Evolutionary conservation across 2,888 invertebrate species (phyloP).

Genomic region (Empis livida): DNA sequence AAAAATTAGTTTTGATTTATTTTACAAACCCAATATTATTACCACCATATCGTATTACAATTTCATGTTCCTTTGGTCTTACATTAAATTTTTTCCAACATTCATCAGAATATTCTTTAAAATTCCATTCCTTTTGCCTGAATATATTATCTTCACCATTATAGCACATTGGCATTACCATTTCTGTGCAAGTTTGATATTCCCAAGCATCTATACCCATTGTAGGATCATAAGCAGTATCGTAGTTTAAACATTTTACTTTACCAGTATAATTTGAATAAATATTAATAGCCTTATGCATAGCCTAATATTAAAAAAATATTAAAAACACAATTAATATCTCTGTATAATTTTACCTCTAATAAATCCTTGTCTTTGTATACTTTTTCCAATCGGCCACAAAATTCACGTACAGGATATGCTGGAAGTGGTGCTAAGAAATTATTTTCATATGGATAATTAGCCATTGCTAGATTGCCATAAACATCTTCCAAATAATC

Average conservation of each 20-base stretch:
- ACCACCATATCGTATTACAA: conserved; percentile 70
- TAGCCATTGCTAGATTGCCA: conserved; percentile 78
- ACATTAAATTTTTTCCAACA: conserved; percentile 62
- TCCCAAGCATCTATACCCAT: conserved; percentile 65
- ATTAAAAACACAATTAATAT: not conserved
- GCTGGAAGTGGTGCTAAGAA: conserved; percentile 77
- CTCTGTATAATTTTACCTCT: conserved; percentile 5
- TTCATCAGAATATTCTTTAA: conserved; percentile 45
- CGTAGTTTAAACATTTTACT: conserved; percentile 52
- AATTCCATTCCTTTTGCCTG: conserved; percentile 60
- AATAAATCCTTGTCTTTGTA: conserved; percentile 12
- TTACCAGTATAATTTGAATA: conserved; percentile 73
- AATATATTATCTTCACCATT: conserved; percentile 73
- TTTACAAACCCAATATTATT: conserved; percentile 42
- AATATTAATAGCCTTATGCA: conserved; percentile 56
- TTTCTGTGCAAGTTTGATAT: conserved; percentile 88
- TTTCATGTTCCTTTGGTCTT: conserved; percentile 51
- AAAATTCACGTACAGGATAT: conserved; percentile 60
- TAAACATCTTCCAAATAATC: conserved; percentile 62
- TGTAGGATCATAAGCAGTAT: conserved; percentile 40
- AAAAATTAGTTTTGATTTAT: conserved; percentile 26
- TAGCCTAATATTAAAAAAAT: conserved; percentile 28
- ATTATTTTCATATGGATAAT: conserved; percentile 82
- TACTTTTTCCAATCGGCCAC: conserved; percentile 37
- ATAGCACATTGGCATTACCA: conserved; percentile 91